Conservation (phyloP, 2,888 invertebrate genomes). For the Thymelicus lineola region DNA sequence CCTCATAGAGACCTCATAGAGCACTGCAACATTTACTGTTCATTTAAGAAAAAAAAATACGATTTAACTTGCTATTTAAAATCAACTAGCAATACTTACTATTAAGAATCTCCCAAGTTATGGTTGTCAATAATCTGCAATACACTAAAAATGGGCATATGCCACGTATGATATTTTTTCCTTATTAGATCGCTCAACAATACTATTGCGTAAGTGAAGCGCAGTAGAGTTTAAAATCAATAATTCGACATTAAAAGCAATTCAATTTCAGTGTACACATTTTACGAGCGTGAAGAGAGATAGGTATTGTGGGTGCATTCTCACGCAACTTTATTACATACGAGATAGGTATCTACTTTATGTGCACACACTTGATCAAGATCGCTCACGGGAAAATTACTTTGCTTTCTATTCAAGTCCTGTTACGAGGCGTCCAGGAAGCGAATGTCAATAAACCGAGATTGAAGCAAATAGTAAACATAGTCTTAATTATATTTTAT, state of each 20-base stretch:
- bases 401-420: constrained; percentile 52
- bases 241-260: constrained; percentile 6
- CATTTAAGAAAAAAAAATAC: too few relatives aligned
- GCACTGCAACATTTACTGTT: too few relatives aligned
- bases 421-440: constrained; percentile 46
- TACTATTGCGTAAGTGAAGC: neutral
- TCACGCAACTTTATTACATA: constrained; percentile 56
- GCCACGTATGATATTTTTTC: constrained; percentile 11
- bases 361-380: constrained; percentile 45
- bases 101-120: too few relatives aligned
- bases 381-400: constrained; percentile 49
- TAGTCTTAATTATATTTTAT: neutral
- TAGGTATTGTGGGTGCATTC: constrained; percentile 48
- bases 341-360: constrained; percentile 49
- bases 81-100: too few relatives aligned
- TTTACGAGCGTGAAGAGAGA: constrained; percentile 52
- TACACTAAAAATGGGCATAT: too few relatives aligned
- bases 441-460: constrained; percentile 31
- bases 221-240: constrained; percentile 17
- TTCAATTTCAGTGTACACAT: constrained; percentile 25
- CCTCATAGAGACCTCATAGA: too few relatives aligned
- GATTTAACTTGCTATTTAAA: too few relatives aligned
- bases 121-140: too few relatives aligned
- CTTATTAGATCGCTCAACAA: constrained; percentile 2
- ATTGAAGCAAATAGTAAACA: neutral